A percentile compares a stretch with the other conserved stretches of the same genome.
These are phyloP conservation scores for Pseudomyrmex pallidus DNA, from an alignment of 1,140 invertebrate species.

Conservation along the genomic window DNA sequence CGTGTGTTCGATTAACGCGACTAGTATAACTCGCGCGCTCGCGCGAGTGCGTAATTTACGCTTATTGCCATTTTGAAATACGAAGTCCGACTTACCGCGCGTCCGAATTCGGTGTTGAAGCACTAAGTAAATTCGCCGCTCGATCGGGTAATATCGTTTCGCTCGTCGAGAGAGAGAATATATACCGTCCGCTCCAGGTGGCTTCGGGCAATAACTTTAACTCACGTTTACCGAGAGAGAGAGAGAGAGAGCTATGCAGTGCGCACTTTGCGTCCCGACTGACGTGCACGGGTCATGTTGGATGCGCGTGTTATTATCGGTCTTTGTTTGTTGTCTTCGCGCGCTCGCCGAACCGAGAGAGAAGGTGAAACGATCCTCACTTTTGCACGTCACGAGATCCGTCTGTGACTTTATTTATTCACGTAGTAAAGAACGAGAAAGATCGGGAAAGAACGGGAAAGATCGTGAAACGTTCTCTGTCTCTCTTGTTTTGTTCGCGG, in stretches of 20 bases:
- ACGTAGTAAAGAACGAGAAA: background rate
- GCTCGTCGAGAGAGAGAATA: constrained; percentile 3
- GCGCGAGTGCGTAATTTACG: constrained; percentile 38
- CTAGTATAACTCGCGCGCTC: constrained; percentile 32
- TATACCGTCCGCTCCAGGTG: constrained; percentile 4
- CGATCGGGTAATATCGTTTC: background rate
- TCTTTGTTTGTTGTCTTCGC: background rate
- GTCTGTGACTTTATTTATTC: constrained; percentile 2
- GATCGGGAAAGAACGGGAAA: background rate
- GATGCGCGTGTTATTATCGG: background rate
- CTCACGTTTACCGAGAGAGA: constrained; percentile 3
- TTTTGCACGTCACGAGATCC: background rate
- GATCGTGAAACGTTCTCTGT: background rate
- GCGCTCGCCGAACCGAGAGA: background rate
- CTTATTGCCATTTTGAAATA: constrained; percentile 55
- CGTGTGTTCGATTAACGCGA: constrained; percentile 57
- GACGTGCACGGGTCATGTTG: constrained; percentile 15
- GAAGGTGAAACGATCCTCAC: background rate
- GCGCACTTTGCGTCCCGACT: constrained; percentile 26
- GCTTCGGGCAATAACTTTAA: constrained; percentile 47
- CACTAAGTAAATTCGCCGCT: constrained; percentile 41
- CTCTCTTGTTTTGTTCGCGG: background rate
- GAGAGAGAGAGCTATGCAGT: constrained; percentile 1
- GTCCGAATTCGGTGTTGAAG: constrained; percentile 39
- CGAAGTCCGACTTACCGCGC: constrained; percentile 33